Evolutionary conservation across 2,797 vertebrate species (phyloP), one percentile per base, ranked within the genome.

Genomic region (Allobates femoralis): DNA sequence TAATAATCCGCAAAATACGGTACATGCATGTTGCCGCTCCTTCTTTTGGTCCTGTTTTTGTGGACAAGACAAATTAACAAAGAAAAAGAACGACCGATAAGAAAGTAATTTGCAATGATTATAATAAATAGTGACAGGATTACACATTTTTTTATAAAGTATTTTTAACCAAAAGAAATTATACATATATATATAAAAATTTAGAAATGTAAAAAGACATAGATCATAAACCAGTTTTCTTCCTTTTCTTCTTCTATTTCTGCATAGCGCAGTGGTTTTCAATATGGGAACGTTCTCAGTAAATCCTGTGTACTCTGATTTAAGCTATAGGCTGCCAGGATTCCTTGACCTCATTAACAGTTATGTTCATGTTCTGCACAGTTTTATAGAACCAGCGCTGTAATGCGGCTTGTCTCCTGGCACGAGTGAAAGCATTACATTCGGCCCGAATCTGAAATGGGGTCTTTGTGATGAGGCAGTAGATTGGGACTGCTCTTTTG

Each of bases 321-420:
- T 34, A 37, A 71, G 62, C 66, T 67, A 58, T 55, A 71, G 80
- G 30, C 80, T 82, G 80, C 80, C 80, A 82, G 51, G 69, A 82
- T 71, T 82, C 28, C 41, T 26, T 82, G 80, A 82, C 80, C 80
- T 82, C 80, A 82, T 82, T 82, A 82, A 56, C 32, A 55, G 67
- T 73, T 82, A 82, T 82, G 50, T 55, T 73, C 66, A 56, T 73
- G 80, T 73, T 82, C 66, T 37, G 66, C 66, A 18, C 50, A 26
- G 51, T 82, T 82, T 56, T 82, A 73, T 71, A 56, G 51, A 82
- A 82, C 14, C 32, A n/a, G 79, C 46, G 64, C 50, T 81, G 62
- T 69, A 51, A 55, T 32, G 66, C 32, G 30, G 26, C 80, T 82
- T 73, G 62, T 69, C 67, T 71, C 34, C 50, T 82, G 80, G 80